Evolutionary conservation across 2,888 invertebrate genomes (phyloP).

Genomic region (Seira musarum): DNA sequence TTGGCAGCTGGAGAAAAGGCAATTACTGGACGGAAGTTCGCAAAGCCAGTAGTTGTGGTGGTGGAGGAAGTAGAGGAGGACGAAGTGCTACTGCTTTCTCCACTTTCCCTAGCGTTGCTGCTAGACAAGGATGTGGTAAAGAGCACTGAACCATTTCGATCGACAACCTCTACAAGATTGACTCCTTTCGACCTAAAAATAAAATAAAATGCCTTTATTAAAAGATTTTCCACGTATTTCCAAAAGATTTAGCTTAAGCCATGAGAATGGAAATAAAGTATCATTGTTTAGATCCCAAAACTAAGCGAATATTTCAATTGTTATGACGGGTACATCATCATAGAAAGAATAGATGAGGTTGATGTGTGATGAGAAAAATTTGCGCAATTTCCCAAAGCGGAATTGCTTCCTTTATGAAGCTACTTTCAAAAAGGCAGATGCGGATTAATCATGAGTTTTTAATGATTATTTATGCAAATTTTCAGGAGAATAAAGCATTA

Average conservation of each 20-base stretch:
- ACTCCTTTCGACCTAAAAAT: constrained; percentile 61
- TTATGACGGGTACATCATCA: too few relatives aligned
- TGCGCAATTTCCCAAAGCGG: too few relatives aligned
- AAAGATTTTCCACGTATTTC: not conserved
- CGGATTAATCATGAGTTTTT: constrained; percentile 1
- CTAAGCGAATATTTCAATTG: too few relatives aligned
- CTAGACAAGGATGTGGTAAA: constrained; percentile 59
- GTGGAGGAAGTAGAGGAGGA: constrained; percentile 52
- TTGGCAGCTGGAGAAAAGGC: constrained; percentile 69
- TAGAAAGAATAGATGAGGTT: too few relatives aligned
- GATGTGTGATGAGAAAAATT: too few relatives aligned
- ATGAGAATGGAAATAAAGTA: too few relatives aligned
- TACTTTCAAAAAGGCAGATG: not conserved
- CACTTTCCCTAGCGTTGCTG: constrained; percentile 50
- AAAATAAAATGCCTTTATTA: constrained; percentile 16
- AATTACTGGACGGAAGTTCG: constrained; percentile 68
- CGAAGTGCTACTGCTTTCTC: constrained; percentile 31
- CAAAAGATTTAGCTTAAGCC: not conserved
- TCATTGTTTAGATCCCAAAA: too few relatives aligned
- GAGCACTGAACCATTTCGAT: constrained; percentile 66
- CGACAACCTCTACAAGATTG: constrained; percentile 66
- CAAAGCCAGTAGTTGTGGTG: constrained; percentile 62
- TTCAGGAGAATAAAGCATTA: not conserved
- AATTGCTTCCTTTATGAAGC: too few relatives aligned
- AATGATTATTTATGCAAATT: constrained; percentile 15